These are phyloP conservation scores for Callosobruchus maculatus DNA, from an alignment of 2,888 invertebrate species.

Conservation along the genomic window DNA sequence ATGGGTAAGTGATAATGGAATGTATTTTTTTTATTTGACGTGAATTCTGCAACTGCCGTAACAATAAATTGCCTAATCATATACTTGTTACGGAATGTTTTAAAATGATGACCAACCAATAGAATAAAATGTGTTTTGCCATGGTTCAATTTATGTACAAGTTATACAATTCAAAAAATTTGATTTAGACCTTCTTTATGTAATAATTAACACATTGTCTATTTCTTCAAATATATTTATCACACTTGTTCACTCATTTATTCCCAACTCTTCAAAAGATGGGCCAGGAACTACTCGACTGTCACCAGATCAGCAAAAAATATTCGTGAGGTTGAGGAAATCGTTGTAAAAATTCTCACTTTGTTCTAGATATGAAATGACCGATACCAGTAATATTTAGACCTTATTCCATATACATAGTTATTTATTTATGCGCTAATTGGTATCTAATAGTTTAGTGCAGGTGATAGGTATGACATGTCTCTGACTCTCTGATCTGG, in stretches of 20 bases:
- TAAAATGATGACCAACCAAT: conserved; percentile 10
- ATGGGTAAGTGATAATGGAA: background rate
- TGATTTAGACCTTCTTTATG: conserved; percentile 47
- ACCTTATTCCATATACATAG: conserved; percentile 1
- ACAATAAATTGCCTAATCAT: background rate
- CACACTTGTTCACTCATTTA: conserved; percentile 40
- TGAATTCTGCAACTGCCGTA: background rate
- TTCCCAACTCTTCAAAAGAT: conserved; percentile 27
- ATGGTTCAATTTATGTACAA: conserved; percentile 43
- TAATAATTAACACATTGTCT: conserved; percentile 3
- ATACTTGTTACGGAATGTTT: background rate
- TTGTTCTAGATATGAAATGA: no score
- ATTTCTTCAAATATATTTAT: conserved; percentile 29
- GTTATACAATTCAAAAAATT: conserved; percentile 50
- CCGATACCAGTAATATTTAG: no score
- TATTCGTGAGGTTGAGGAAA: no score
- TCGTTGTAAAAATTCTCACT: no score
- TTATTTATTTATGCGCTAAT: conserved; percentile 25
- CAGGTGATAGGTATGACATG: background rate
- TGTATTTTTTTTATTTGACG: background rate
- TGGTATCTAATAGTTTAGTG: background rate
- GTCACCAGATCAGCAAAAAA: background rate
- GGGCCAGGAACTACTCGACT: conserved; percentile 35
- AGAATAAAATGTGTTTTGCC: conserved; percentile 20
- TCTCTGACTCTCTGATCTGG: no score